These are phyloP conservation scores for Ursus arctos DNA, from an alignment of 2,113 vertebrate genomes.

Conservation along the genomic window DNA sequence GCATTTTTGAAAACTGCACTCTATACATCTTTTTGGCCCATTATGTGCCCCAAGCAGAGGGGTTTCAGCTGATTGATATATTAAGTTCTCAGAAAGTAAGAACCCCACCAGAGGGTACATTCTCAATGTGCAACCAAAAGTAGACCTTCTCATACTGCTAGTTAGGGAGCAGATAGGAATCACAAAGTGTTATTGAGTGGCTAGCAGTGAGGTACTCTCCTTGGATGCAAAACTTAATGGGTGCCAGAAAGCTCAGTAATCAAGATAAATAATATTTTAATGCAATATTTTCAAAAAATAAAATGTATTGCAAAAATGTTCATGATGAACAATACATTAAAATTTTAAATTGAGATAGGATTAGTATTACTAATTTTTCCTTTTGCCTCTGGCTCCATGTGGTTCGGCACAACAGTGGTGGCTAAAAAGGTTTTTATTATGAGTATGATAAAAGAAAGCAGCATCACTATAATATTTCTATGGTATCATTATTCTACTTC, in stretches of 20 bases:
- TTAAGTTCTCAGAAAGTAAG: neutral
- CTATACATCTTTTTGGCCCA: neutral
- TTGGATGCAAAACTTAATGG: neutral
- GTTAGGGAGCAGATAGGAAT: neutral
- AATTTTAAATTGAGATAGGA: neutral
- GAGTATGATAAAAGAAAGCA: slow-evolving; percentile 1
- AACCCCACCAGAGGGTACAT: neutral
- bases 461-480: neutral
- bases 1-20: slow-evolving; percentile 33
- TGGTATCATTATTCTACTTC: neutral
- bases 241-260: neutral
- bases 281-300: neutral
- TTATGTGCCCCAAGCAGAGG: neutral
- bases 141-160: neutral
- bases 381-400: neutral
- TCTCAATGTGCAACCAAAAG: neutral
- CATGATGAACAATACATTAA: neutral
- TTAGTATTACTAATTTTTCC: neutral
- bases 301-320: slow-evolving; percentile 21
- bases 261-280: neutral
- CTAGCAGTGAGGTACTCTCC: neutral
- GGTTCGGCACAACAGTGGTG: neutral
- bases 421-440: neutral
- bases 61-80: neutral
- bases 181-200: neutral